Conservation (phyloP, 2,797 vertebrate genomes). For the Muraenolepis orangiensis region DNA sequence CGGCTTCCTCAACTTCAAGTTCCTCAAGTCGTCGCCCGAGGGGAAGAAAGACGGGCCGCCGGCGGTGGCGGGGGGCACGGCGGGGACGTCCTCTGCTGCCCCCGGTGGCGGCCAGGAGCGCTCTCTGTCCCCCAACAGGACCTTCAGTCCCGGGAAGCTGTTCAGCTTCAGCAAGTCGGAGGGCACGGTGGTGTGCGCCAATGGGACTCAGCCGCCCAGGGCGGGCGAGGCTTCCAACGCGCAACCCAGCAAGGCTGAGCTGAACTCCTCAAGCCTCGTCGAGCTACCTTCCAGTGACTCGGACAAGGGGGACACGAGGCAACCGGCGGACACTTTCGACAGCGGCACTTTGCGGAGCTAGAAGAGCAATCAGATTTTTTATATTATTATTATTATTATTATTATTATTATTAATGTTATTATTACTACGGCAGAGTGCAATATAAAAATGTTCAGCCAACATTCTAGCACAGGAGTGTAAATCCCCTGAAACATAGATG, state of each 20-base stretch:
- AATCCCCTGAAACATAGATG: background rate
- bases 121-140: constrained; percentile 88
- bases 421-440: constrained; percentile 16
- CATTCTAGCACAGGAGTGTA: background rate
- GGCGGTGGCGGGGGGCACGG: constrained; percentile 31
- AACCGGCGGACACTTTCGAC: constrained; percentile 47
- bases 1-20: constrained; percentile 86
- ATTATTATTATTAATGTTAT: background rate
- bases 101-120: constrained; percentile 71
- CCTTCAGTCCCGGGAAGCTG: constrained; percentile 86
- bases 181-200: constrained; percentile 65
- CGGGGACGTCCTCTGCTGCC: constrained; percentile 21
- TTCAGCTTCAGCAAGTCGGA: constrained; percentile 83
- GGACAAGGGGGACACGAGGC: constrained; percentile 64
- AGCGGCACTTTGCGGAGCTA: constrained; percentile 57
- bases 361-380: background rate
- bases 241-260: constrained; percentile 67
- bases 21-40: constrained; percentile 86
- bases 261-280: constrained; percentile 62
- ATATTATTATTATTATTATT: background rate
- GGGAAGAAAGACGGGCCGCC: constrained; percentile 72
- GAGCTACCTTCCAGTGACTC: constrained; percentile 67
- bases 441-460: constrained; percentile 31
- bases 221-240: constrained; percentile 31
- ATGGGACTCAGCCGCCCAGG: constrained; percentile 51